Base-by-base conservation (phyloP, 2,113 vertebrate genomes). In the Boulengeromyrus knoepffleri region DNA sequence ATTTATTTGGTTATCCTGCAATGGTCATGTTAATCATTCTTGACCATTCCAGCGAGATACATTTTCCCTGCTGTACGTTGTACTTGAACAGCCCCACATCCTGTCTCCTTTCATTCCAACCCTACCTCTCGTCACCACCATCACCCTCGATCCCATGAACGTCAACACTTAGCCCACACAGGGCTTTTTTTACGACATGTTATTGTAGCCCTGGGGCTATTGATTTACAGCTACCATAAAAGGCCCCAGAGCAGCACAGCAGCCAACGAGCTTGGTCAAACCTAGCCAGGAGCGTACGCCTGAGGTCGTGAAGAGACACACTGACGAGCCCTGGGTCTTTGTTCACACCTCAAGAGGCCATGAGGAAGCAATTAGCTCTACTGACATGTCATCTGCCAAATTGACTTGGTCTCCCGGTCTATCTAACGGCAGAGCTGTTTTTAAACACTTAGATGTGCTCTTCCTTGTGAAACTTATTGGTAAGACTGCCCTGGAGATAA, bases 151-250 rank as follows among this genome's bases (percentile, higher is more conserved):
- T 84, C 80, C 36, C 21, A 46, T 89, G 88, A 91, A 92, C 62
- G 88, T 92, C 58, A 91, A 85, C 90, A 89, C 87, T 91, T 90
- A 74, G 89, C 90, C 90, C 88, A 90, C 88, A 89, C 88, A 24
- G 58, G 62, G 85, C 47, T 90, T 87, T 87, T 86, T 91, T 92
- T 92, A 93, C 66, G 89, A 88, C 89, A 89, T 92, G 92, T 93
- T 92, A 90, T 92, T 91, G 89, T 91, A 92, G 91, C 92, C 90
- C 90, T 77, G 89, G 84, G 90, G 77, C 92, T 90, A 90, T 90
- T 91, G 91, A 92, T 92, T 92, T 92, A 93, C 91, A 90, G 87
- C 84, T 53, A 89, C 91, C 90, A 90, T 91, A 92, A 93, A 93
- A 92, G 62, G 50, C n/a, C 90, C 56, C 80, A 86, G 87, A 87